These are phyloP conservation scores for Aphyosemion australe DNA, from an alignment of 2,113 vertebrate species.

Conservation along the genomic window DNA sequence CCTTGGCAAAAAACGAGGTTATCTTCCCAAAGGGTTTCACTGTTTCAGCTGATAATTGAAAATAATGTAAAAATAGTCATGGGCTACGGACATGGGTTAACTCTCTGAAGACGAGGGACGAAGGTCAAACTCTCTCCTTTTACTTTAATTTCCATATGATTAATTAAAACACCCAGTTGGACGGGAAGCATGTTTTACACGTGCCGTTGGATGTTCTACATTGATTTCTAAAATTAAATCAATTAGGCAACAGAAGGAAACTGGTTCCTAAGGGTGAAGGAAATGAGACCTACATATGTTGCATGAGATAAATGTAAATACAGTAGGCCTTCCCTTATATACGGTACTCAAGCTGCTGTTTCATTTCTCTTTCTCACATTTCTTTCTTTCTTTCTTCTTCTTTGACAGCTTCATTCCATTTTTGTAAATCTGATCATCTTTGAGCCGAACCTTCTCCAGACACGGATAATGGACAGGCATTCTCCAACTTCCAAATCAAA, in stretches of 20 bases:
- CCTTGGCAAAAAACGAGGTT: conserved; percentile 70
- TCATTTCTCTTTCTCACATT: conserved; percentile 6
- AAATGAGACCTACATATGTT: conserved; percentile 32
- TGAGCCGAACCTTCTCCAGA: conserved; percentile 49
- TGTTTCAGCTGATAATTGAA: conserved; percentile 79
- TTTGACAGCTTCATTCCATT: conserved; percentile 17
- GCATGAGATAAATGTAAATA: conserved; percentile 12
- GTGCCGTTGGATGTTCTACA: conserved; percentile 38
- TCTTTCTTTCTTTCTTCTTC: background rate
- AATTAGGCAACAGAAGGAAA: conserved; percentile 21
- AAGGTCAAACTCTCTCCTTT: conserved; percentile 68
- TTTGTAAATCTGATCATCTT: conserved; percentile 44
- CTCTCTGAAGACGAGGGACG: conserved; percentile 63
- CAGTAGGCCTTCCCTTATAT: conserved; percentile 8
- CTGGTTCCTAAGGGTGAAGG: conserved; percentile 13
- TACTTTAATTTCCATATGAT: conserved; percentile 77
- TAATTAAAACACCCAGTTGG: conserved; percentile 68
- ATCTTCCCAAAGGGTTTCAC: conserved; percentile 68
- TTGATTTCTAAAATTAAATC: conserved; percentile 30
- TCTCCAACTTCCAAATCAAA: conserved; percentile 58
- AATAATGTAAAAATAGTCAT: conserved; percentile 81
- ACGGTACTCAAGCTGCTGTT: background rate
- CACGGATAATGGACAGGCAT: conserved; percentile 39
- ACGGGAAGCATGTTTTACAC: conserved; percentile 63
- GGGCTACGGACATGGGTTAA: conserved; percentile 64